phyloP scores from a whole-genome alignment of 2,113 vertebrate species.

The Xiphias gladius region DNA sequence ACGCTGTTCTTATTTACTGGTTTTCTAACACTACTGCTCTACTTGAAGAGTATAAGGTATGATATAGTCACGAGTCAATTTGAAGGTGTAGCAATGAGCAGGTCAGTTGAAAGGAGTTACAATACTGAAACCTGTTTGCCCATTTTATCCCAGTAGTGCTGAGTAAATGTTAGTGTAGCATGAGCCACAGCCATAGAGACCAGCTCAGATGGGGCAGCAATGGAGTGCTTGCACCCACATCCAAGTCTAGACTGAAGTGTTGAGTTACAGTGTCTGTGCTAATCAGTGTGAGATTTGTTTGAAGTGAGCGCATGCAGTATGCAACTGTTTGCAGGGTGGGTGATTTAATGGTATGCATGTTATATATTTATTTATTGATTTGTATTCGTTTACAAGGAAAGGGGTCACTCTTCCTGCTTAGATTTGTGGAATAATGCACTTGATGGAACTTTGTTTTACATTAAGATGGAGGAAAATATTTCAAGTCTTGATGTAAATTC shows the following conservation, averaged over 20 bases:
- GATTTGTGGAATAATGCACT: conserved; percentile 21
- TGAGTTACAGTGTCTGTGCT: conserved; percentile 3
- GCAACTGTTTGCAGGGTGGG: conserved; percentile 26
- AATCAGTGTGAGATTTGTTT: conserved; percentile 29
- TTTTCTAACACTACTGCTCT: conserved; percentile 48
- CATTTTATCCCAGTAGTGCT: conserved; percentile 35
- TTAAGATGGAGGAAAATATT: conserved; percentile 2
- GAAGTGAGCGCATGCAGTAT: conserved; percentile 26
- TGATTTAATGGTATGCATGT: conserved; percentile 47
- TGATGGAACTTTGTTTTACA: conserved; percentile 13
- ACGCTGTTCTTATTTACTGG: conserved; percentile 10
- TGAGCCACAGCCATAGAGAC: conserved; percentile 59
- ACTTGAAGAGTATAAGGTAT: conserved; percentile 61
- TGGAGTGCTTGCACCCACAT: conserved; percentile 28
- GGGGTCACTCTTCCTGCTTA: conserved; percentile 7
- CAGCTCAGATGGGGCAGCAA: conserved; percentile 27
- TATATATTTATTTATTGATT: conserved; percentile 17
- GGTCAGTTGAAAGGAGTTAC: conserved; percentile 19
- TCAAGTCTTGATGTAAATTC: conserved; percentile 11
- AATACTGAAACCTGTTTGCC: background rate
- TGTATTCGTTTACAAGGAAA: conserved; percentile 13
- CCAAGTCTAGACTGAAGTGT: conserved; percentile 13
- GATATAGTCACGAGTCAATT: background rate
- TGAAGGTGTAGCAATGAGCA: conserved; percentile 26
- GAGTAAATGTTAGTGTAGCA: conserved; percentile 51